Conservation (phyloP, 2,797 vertebrate species). For the Cirrhinus mrigala region DNA sequence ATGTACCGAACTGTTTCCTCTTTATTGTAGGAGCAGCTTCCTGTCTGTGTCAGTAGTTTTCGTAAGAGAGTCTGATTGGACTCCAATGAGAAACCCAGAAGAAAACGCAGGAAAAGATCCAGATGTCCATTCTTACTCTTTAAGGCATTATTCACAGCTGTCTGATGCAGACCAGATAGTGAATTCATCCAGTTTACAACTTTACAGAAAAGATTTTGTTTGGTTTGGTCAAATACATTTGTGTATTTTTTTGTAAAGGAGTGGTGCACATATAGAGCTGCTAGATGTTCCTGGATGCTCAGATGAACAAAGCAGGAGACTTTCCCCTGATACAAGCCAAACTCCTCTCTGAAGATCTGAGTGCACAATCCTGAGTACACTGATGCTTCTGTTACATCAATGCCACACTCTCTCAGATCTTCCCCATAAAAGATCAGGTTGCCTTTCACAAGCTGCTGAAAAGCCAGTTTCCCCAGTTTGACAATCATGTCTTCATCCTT, state of each 20-base stretch:
- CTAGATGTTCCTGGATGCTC: background rate
- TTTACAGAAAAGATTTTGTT: no score
- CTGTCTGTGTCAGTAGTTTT: background rate
- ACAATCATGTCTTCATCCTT: no score
- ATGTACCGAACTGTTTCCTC: background rate
- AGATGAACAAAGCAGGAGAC: slow-evolving; percentile 1
- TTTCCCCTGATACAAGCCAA: background rate
- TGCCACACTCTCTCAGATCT: no score
- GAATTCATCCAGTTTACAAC: no score
- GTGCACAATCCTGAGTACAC: no score
- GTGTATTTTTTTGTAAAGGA: background rate
- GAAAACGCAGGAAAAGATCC: background rate
- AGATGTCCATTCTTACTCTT: background rate
- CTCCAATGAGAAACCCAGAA: no score
- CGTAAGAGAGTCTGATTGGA: background rate
- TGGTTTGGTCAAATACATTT: slow-evolving; percentile 6
- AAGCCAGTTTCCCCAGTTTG: no score
- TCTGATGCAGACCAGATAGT: background rate
- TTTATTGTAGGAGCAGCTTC: background rate
- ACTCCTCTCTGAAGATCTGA: no score
- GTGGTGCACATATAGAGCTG: background rate
- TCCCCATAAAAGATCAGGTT: no score
- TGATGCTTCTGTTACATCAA: no score
- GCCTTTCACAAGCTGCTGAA: no score
- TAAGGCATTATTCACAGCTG: background rate